Evolutionary conservation across 2,797 vertebrate species (phyloP).

Genomic region (Danio jaintianensis): DNA sequence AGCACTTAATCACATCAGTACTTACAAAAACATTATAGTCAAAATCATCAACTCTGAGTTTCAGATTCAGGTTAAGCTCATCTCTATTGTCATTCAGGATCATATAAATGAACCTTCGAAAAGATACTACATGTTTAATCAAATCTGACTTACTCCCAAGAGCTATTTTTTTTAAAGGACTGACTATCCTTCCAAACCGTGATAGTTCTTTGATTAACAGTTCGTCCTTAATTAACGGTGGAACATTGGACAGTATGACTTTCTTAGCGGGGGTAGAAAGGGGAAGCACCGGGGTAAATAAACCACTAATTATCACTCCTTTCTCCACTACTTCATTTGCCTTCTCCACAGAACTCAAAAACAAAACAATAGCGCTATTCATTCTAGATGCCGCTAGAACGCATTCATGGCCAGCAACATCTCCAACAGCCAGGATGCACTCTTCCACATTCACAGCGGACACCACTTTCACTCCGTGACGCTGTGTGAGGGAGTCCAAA

Average conservation of each 20-base stretch:
- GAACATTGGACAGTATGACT: neutral
- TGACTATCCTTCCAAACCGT: neutral
- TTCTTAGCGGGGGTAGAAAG: neutral
- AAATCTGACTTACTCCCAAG: neutral
- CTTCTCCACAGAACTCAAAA: too few relatives aligned
- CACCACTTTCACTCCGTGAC: neutral
- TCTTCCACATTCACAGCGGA: neutral
- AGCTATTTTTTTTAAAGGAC: neutral
- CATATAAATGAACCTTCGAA: neutral
- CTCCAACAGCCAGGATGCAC: neutral
- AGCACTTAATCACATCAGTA: neutral
- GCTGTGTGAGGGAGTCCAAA: constrained; percentile 1
- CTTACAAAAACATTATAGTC: neutral
- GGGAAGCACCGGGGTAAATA: neutral
- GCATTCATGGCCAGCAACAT: too few relatives aligned
- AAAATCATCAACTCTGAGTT: neutral
- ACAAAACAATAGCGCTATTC: too few relatives aligned
- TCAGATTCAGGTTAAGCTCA: constrained; percentile 3
- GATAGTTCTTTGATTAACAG: neutral
- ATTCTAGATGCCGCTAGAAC: too few relatives aligned
- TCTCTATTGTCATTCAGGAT: neutral
- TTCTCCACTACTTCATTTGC: neutral
- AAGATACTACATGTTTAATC: neutral
- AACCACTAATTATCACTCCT: neutral
- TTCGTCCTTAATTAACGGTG: neutral